A percentile compares a stretch with the other conserved stretches of the same genome.
phyloP scores from a whole-genome alignment of 2,113 vertebrate species.

The Cryptoleucopteryx plumbea region DNA sequence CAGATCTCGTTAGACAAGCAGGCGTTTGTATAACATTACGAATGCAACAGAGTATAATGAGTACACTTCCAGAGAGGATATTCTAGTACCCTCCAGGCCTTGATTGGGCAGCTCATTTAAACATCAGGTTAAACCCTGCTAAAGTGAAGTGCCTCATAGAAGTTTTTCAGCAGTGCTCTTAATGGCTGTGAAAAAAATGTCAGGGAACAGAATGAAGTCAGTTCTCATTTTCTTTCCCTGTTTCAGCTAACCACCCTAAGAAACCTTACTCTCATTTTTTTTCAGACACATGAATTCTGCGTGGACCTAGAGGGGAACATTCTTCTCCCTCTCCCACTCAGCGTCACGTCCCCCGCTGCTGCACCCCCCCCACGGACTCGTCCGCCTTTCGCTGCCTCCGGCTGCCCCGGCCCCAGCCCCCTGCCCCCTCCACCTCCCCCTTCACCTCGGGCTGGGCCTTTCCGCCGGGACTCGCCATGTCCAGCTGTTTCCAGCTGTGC shows the following conservation, averaged over 20 bases:
- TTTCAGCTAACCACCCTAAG: not conserved
- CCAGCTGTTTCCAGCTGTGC: not conserved
- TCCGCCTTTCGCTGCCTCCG: not conserved
- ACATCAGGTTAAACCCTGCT: slow-evolving; percentile 39
- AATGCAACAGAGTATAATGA: not conserved
- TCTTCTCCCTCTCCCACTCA: no score
- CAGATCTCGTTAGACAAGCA: not conserved
- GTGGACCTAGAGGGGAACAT: rapidly evolving
- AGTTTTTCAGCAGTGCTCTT: not conserved
- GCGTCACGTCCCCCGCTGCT: rapidly evolving
- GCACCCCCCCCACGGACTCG: no score
- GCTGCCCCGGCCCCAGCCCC: not conserved
- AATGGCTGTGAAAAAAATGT: not conserved
- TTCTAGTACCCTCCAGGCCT: not conserved
- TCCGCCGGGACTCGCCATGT: not conserved
- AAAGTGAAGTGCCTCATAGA: not conserved
- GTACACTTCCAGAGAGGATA: not conserved
- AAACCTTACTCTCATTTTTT: not conserved
- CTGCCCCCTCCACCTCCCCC: rapidly evolving
- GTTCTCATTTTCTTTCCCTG: not conserved
- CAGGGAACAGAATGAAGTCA: not conserved
- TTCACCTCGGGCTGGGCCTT: not conserved
- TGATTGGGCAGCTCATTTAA: slow-evolving; percentile 29
- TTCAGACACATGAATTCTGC: rapidly evolving
- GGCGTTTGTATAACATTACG: not conserved